Evolutionary conservation across 2,113 vertebrate genomes (phyloP).

Genomic region (Myrmecobius fasciatus): DNA sequence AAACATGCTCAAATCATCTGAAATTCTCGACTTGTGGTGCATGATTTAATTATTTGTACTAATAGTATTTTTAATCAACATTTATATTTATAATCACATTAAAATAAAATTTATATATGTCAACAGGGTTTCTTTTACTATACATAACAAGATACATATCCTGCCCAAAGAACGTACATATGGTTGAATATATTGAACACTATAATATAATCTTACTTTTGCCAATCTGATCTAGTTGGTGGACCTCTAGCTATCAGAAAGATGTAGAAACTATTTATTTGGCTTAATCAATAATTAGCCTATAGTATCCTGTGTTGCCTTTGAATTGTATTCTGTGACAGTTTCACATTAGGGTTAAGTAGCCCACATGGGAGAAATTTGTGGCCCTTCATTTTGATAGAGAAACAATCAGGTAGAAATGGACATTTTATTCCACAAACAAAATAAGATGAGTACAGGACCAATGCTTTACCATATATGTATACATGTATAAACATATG

Average conservation of each 20-base stretch:
- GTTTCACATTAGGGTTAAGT: neutral
- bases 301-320: neutral
- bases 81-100: neutral
- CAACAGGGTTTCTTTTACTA: neutral
- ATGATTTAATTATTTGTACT: neutral
- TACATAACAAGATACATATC: constrained; percentile 8
- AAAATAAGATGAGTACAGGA: constrained; percentile 10
- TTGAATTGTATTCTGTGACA: neutral
- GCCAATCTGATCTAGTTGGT: constrained; percentile 38
- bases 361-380: neutral
- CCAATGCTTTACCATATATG: neutral
- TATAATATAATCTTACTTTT: neutral
- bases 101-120: neutral
- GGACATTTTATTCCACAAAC: neutral
- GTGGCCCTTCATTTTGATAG: constrained; percentile 24
- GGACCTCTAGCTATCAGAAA: neutral
- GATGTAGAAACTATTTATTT: constrained; percentile 4
- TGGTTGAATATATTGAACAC: constrained; percentile 30
- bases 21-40: neutral
- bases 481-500: neutral
- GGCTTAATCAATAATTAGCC: neutral
- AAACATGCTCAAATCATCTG: neutral
- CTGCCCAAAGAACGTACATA: constrained; percentile 38
- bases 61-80: neutral
- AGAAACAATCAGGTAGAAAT: neutral